These are phyloP conservation scores for Euwallacea fornicatus DNA, from an alignment of 1,140 invertebrate species.

Conservation along the genomic window DNA sequence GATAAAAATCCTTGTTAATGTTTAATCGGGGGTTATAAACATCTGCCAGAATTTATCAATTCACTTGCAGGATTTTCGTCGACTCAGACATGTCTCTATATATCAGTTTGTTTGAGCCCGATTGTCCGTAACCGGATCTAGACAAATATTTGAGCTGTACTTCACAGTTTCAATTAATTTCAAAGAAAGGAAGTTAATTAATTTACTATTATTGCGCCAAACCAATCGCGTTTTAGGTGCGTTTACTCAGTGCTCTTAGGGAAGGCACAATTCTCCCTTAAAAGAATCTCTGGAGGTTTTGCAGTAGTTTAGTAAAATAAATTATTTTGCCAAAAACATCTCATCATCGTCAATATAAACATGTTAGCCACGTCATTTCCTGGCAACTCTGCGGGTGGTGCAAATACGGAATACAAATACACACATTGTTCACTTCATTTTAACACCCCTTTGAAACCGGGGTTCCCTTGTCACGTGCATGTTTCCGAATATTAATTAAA, in stretches of 20 bases:
- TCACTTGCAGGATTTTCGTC: no score
- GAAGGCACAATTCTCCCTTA: conserved; percentile 13
- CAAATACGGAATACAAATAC: conserved; percentile 29
- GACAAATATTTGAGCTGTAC: conserved; percentile 14
- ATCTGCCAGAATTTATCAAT: no score
- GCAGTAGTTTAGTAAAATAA: no score
- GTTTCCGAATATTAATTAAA: conserved; percentile 35
- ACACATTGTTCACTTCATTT: conserved; percentile 32
- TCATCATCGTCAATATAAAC: neutral
- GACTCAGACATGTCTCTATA: no score
- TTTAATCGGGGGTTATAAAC: no score
- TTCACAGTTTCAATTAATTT: conserved; percentile 17
- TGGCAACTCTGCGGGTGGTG: conserved; percentile 10
- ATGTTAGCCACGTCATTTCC: conserved; percentile 23
- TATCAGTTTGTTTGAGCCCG: neutral
- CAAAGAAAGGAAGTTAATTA: conserved; percentile 14
- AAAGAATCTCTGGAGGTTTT: conserved; percentile 1
- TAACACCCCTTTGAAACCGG: conserved; percentile 20
- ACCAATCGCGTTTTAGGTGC: conserved; percentile 19
- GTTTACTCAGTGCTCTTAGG: conserved; percentile 3
- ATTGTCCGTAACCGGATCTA: conserved; percentile 8
- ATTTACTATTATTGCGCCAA: conserved; percentile 12
- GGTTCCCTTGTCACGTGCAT: conserved; percentile 27
- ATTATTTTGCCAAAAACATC: neutral
- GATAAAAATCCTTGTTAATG: conserved; percentile 12